Percentiles rank a stretch among this genome's conserved stretches.
phyloP scores from a whole-genome alignment of 2,888 invertebrate species.

The Zele albiditarsus region DNA sequence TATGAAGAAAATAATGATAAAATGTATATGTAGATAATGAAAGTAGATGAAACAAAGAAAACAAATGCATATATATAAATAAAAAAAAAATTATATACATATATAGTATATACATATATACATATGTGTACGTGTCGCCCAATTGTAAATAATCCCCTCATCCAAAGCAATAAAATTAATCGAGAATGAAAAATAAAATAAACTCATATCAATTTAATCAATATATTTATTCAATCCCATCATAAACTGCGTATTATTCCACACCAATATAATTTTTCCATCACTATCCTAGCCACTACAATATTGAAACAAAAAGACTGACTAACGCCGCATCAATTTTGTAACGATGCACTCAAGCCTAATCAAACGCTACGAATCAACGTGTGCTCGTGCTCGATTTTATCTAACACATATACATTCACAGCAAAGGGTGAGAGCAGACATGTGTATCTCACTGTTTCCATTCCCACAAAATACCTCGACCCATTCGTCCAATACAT shows the following conservation, averaged over 20 bases:
- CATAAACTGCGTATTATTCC: neutral
- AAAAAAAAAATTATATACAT: neutral
- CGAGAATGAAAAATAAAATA: slow-evolving; percentile 50
- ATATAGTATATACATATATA: slow-evolving; percentile 44
- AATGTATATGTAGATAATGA: slow-evolving; percentile 66
- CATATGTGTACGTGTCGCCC: slow-evolving; percentile 64
- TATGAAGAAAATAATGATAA: slow-evolving; percentile 54
- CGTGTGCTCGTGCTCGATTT: neutral
- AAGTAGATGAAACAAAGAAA: slow-evolving; percentile 57
- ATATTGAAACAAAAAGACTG: neutral
- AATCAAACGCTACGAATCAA: neutral
- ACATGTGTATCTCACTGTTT: too few species aligned
- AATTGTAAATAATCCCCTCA: slow-evolving; percentile 68
- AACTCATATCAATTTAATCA: neutral
- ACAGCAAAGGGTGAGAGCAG: neutral
- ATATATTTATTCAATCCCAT: neutral
- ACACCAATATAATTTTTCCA: neutral
- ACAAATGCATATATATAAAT: slow-evolving; percentile 58
- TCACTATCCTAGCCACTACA: neutral
- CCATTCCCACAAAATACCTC: too few species aligned
- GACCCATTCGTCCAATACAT: too few species aligned
- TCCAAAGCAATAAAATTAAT: slow-evolving; percentile 71
- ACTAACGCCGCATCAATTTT: neutral
- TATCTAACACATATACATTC: neutral
- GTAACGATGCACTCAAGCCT: slow-evolving; percentile 13